phyloP scores from a whole-genome alignment of 2,888 invertebrate genomes.

The Nasonovia ribisnigri region DNA sequence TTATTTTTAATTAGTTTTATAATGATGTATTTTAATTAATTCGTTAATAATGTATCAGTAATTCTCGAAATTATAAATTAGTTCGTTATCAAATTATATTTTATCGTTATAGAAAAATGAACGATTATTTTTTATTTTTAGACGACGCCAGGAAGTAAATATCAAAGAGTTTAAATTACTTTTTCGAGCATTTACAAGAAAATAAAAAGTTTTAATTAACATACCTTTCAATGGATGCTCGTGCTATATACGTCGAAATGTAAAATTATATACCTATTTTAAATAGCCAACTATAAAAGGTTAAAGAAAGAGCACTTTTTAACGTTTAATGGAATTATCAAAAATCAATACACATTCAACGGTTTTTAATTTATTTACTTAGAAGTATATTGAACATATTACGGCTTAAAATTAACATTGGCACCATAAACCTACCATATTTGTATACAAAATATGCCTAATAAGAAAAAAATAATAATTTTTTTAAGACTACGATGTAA shows the following conservation, averaged over 20 bases:
- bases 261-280: slow-evolving; percentile 37
- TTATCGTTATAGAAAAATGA: slow-evolving; percentile 43
- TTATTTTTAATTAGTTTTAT: slow-evolving; percentile 62
- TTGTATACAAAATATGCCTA: neutral
- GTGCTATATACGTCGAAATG: neutral
- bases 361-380: slow-evolving; percentile 43
- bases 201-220: slow-evolving; percentile 58
- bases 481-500: neutral
- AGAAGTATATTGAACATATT: neutral
- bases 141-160: neutral
- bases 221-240: slow-evolving; percentile 16
- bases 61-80: slow-evolving; percentile 40
- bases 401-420: neutral
- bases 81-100: slow-evolving; percentile 19
- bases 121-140: slow-evolving; percentile 2
- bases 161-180: slow-evolving; percentile 59
- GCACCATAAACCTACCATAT: neutral
- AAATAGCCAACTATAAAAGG: slow-evolving; percentile 16
- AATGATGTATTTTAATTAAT: slow-evolving; percentile 61
- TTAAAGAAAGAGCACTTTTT: slow-evolving; percentile 30
- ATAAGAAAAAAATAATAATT: neutral
- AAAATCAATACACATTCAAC: slow-evolving; percentile 33
- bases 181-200: slow-evolving; percentile 22
- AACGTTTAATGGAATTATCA: slow-evolving; percentile 30
- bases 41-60: slow-evolving; percentile 46